These are phyloP conservation scores for Zele albiditarsus DNA, from an alignment of 2,888 invertebrate genomes.

Conservation along the genomic window DNA sequence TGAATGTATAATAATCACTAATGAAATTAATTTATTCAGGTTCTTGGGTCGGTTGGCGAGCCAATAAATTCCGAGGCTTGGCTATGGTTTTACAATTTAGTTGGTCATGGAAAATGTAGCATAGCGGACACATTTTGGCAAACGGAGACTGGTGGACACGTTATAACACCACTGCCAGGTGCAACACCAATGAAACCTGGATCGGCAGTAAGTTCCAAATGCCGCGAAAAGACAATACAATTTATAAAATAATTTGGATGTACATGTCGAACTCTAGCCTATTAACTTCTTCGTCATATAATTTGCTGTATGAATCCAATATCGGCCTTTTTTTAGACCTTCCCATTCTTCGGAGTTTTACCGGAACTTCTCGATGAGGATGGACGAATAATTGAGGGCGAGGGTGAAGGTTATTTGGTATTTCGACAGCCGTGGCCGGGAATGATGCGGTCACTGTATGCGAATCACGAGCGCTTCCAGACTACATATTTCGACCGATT, in stretches of 20 bases:
- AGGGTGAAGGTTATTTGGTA: slow-evolving; percentile 95
- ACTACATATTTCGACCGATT: slow-evolving; percentile 96
- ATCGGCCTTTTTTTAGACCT: slow-evolving; percentile 77
- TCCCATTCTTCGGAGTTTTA: slow-evolving; percentile 97
- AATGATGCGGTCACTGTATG: slow-evolving; percentile 95
- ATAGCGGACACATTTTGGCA: slow-evolving; percentile 99
- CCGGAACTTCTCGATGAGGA: slow-evolving; percentile 91
- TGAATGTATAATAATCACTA: neutral
- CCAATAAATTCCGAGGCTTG: slow-evolving; percentile 99
- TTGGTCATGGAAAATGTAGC: slow-evolving; percentile 89
- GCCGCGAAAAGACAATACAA: neutral
- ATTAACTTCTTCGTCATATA: no score
- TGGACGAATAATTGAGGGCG: slow-evolving; percentile 88
- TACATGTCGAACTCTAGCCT: no score
- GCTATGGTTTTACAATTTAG: slow-evolving; percentile 92
- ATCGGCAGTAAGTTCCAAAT: slow-evolving; percentile 85
- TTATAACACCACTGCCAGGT: slow-evolving; percentile 95
- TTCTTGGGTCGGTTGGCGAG: slow-evolving; percentile 98
- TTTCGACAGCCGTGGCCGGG: slow-evolving; percentile 98
- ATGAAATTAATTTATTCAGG: slow-evolving; percentile 74
- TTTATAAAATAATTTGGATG: neutral
- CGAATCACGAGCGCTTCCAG: slow-evolving; percentile 92
- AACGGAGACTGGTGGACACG: slow-evolving; percentile 99
- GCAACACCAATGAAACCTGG: slow-evolving; percentile 98
- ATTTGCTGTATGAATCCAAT: no score